Base-by-base conservation (phyloP, 1,140 invertebrate genomes). In the Leptinotarsa undecemlineata region DNA sequence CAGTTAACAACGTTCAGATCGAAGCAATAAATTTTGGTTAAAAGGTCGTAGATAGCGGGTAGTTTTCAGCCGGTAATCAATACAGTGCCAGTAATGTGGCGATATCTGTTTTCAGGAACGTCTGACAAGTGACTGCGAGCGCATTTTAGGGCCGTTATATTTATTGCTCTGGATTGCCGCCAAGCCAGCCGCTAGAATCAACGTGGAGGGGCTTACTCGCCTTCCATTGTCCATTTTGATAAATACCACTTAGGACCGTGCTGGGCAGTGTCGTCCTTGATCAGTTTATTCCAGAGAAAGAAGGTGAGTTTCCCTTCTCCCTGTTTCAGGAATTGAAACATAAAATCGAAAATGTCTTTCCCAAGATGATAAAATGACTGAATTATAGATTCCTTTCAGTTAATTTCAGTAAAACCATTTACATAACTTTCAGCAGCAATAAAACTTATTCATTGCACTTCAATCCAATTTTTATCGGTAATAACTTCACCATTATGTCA, bases 21-120 rank as follows among this genome's bases (percentile, higher is more conserved):
- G 74, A 75, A 66, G 70, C 70, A 72, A 75, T 75, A 75, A 75
- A 75, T 75, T 72, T 62, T 26, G 70, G 62, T 72, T 72, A 72
- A 75, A 72, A 64, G 74, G 71, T 62, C 74, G 63, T 66, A 75
- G 74, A 75, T 75, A 72, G 74, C 57, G 71, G 74, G 71, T 72
- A 75, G 74, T 75, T 75, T 75, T 75, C 68, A 72, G 62, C 68
- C 63, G 74, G 68, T 70, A 75, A 75, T 75, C 74, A 75, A 75
- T 75, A 75, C 71, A 72, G 71, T 72, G 71, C 74, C 70, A 57
- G 71, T 75, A 75, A 75, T 75, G 74, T 75, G 74, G 74, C 74
- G 70, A 75, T 75, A 75, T 75, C 74, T 75, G 74, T 75, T 75
- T 75, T 71, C 74, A 72, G 74, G 68, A 75, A 68, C 57, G 74